Conservation (phyloP, 2,113 vertebrate species). For the Ornithorhynchus anatinus region DNA sequence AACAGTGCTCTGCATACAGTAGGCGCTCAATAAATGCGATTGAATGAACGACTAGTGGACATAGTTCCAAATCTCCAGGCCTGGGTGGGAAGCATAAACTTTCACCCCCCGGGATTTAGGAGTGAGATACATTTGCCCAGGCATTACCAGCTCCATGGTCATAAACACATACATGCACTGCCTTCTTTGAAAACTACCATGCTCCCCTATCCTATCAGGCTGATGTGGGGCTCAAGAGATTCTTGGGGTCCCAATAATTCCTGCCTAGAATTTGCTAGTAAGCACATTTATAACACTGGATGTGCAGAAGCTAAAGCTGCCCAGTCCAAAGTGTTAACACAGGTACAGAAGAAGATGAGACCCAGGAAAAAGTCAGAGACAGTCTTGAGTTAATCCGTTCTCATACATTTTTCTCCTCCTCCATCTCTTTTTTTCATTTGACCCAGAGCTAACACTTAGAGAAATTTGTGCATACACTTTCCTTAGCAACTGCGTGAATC, state of each 20-base stretch:
- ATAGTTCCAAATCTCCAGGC: no score
- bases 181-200: no score
- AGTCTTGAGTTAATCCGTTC: not conserved
- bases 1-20: no score
- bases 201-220: not conserved
- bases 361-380: not conserved
- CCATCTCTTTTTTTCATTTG: not conserved
- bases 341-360: not conserved
- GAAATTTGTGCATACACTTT: not conserved
- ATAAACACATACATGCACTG: not conserved
- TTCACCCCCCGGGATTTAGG: no score
- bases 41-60: no score
- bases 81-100: no score
- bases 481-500: not conserved
- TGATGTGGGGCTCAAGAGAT: not conserved
- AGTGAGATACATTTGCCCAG: no score
- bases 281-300: not conserved
- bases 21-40: no score
- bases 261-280: not conserved
- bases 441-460: not conserved
- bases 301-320: constrained; percentile 5
- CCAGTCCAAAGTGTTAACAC: no score
- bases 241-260: not conserved
- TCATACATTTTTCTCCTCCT: not conserved
- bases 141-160: no score